These are phyloP conservation scores for Passer domesticus DNA, from an alignment of 2,113 vertebrate genomes.

Conservation along the genomic window DNA sequence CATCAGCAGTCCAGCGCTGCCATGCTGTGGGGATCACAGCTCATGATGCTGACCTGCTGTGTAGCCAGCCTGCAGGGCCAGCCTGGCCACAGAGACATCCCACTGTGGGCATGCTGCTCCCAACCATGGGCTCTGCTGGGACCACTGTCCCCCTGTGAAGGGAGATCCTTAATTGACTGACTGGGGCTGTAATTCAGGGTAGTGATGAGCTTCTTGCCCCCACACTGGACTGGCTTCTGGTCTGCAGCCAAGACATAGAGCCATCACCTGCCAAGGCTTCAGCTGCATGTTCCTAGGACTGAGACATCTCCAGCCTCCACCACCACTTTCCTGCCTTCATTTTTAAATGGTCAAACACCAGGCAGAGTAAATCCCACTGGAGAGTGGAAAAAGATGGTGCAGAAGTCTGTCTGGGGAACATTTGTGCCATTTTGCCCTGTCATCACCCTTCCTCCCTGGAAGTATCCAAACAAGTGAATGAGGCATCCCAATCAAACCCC, in stretches of 20 bases:
- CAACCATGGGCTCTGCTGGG: rapidly evolving
- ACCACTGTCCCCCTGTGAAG: rapidly evolving
- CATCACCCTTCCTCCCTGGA: not conserved
- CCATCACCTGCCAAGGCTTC: not conserved
- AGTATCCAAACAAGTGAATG: not conserved
- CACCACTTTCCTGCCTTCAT: not conserved
- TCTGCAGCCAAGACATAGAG: not conserved
- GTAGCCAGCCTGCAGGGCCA: not conserved
- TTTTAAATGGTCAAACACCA: rapidly evolving
- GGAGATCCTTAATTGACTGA: not conserved
- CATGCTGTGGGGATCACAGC: not conserved
- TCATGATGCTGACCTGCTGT: not conserved
- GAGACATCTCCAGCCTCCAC: not conserved
- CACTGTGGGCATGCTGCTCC: rapidly evolving
- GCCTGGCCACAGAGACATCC: not conserved
- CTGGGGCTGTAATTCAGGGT: not conserved
- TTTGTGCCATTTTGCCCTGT: not conserved
- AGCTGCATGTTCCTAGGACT: rapidly evolving
- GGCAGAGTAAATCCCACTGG: not conserved
- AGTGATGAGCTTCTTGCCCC: rapidly evolving
- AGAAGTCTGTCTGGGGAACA: not conserved
- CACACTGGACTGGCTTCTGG: not conserved
- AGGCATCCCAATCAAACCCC: not conserved
- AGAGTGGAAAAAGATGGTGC: not conserved
- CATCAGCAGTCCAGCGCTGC: not conserved